Conservation (phyloP, 2,888 invertebrate genomes). For the Willowsia nigromaculata region DNA sequence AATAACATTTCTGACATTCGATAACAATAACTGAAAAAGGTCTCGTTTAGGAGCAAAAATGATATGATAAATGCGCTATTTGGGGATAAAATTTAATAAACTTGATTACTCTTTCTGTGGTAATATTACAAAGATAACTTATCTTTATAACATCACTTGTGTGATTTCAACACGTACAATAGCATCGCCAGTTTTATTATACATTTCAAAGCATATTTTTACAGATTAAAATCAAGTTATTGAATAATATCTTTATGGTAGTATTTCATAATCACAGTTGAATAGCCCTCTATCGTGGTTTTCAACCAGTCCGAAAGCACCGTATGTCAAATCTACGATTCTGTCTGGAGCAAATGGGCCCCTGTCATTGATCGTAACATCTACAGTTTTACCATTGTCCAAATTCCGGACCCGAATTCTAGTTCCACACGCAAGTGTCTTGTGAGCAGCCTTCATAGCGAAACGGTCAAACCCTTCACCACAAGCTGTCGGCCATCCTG, state of each 20-base stretch:
- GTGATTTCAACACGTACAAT: too few species aligned
- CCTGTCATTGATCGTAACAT: conserved; percentile 72
- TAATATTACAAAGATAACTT: too few species aligned
- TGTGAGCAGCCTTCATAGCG: conserved; percentile 59
- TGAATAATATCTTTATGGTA: background rate
- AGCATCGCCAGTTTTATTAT: too few species aligned
- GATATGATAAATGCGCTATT: too few species aligned
- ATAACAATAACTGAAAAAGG: too few species aligned
- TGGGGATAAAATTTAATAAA: too few species aligned
- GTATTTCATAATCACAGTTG: conserved; percentile 67
- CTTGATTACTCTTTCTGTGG: too few species aligned
- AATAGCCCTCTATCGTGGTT: conserved; percentile 69
- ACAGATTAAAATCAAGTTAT: too few species aligned
- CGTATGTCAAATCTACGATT: conserved; percentile 75
- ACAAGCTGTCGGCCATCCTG: conserved; percentile 74
- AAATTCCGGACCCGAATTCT: conserved; percentile 69
- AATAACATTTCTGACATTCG: too few species aligned
- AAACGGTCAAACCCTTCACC: conserved; percentile 71
- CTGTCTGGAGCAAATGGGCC: conserved; percentile 64
- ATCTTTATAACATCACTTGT: too few species aligned
- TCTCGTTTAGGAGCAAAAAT: too few species aligned
- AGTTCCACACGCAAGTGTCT: conserved; percentile 69
- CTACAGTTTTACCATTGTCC: conserved; percentile 68
- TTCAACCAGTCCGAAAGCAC: conserved; percentile 71
- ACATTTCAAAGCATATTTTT: too few species aligned